These are phyloP conservation scores for Rhynchotus rufescens DNA, from an alignment of 2,797 vertebrate species.

Conservation along the genomic window DNA sequence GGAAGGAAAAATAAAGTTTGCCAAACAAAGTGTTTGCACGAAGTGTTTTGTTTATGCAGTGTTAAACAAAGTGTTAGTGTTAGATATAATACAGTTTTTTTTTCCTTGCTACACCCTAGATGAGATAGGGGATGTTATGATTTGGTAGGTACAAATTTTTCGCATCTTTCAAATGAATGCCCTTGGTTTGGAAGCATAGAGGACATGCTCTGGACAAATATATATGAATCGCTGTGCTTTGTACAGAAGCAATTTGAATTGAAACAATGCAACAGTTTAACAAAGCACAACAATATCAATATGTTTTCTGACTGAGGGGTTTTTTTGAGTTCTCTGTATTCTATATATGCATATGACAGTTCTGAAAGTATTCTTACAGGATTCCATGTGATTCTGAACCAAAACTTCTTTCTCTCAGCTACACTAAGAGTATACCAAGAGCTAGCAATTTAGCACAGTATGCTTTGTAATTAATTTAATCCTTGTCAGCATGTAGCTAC, in stretches of 20 bases:
- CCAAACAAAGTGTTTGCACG: too few relatives aligned
- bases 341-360: background rate
- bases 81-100: background rate
- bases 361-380: constrained; percentile 22
- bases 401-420: constrained; percentile 60
- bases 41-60: too few relatives aligned
- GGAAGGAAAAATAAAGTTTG: background rate
- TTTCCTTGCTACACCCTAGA: background rate
- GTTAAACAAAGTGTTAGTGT: background rate
- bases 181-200: background rate
- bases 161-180: background rate
- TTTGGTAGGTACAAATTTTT: background rate
- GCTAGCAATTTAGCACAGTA: constrained; percentile 74
- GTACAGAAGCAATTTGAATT: background rate
- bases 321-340: background rate
- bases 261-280: background rate
- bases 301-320: background rate
- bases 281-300: background rate
- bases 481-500: constrained; percentile 74
- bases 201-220: background rate
- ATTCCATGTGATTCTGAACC: constrained; percentile 57
- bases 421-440: constrained; percentile 60
- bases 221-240: background rate
- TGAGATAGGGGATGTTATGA: background rate
- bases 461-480: constrained; percentile 79